Evolutionary conservation across 2,797 vertebrate species (phyloP).

Genomic region (Lacerta viridis): DNA sequence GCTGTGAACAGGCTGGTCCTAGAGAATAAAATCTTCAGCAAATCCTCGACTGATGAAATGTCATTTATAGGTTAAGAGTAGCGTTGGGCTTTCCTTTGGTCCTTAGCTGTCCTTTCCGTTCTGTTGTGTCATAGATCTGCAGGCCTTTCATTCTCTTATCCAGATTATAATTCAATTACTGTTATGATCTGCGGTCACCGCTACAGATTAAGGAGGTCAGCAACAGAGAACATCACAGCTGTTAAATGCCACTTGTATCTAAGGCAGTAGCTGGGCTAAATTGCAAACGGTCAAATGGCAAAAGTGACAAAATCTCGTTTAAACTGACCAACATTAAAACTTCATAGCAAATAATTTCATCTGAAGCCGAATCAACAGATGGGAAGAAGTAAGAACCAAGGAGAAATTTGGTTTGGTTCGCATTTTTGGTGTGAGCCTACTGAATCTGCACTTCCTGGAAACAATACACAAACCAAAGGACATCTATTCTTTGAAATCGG

Average conservation of each 20-base stretch:
- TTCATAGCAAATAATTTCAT: not conserved
- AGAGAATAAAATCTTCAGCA: not conserved
- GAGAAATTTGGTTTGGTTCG: too few relatives aligned
- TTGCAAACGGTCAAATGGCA: not conserved
- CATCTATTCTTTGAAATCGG: too few relatives aligned
- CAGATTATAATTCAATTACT: conserved; percentile 51
- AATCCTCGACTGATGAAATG: conserved; percentile 6
- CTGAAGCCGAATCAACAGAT: not conserved
- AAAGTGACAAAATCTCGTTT: not conserved
- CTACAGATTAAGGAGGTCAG: conserved; percentile 60
- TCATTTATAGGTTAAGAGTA: not conserved
- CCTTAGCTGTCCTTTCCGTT: conserved; percentile 6
- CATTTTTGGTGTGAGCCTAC: too few relatives aligned
- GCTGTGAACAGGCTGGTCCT: not conserved
- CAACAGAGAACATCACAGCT: conserved; percentile 52
- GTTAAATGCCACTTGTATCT: conserved; percentile 29
- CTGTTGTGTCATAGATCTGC: not conserved
- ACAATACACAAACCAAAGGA: too few relatives aligned
- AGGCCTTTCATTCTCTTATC: conserved; percentile 13
- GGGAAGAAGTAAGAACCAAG: too few relatives aligned
- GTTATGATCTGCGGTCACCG: conserved; percentile 45
- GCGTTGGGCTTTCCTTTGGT: not conserved
- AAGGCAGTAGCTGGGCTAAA: not conserved
- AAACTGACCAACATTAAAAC: not conserved
- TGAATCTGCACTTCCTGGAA: too few relatives aligned